Conservation (phyloP, 2,113 vertebrate genomes). For the Sylvietta virens region DNA sequence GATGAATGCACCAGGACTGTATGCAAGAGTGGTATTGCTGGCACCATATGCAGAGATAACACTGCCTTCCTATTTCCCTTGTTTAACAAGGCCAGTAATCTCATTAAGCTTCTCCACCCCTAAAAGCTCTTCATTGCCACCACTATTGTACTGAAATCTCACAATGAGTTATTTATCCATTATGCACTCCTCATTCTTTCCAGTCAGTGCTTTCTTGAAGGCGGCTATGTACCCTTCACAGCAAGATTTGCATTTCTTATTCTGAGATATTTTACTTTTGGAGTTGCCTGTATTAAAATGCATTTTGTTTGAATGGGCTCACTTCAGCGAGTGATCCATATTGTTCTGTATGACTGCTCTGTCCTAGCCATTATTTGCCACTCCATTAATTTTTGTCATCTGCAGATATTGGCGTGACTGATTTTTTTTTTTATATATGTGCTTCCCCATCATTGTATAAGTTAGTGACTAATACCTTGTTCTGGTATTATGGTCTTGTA, state of each 20-base stretch:
- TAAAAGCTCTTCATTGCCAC: background rate
- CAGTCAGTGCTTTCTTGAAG: conserved; percentile 24
- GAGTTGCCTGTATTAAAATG: conserved; percentile 8
- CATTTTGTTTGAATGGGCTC: conserved; percentile 42
- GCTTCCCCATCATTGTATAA: background rate
- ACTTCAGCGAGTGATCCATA: conserved; percentile 21
- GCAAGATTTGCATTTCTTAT: conserved; percentile 42
- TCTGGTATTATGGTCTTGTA: background rate
- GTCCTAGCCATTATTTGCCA: conserved; percentile 31
- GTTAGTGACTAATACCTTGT: background rate
- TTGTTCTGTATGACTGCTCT: conserved; percentile 49
- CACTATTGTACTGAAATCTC: background rate
- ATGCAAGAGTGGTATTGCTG: background rate
- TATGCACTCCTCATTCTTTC: conserved; percentile 13
- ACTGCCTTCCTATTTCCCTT: background rate
- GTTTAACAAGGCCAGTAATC: conserved; percentile 39
- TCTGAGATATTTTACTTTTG: conserved; percentile 8
- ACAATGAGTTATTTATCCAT: conserved; percentile 21
- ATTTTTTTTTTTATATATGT: background rate
- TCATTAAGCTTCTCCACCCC: background rate
- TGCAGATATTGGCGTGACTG: background rate
- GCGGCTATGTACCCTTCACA: background rate
- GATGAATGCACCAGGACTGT: background rate
- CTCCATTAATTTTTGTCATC: conserved; percentile 32
- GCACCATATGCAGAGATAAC: background rate